Conservation (phyloP, 1,140 invertebrate species). For the Eubasilissa regina region DNA sequence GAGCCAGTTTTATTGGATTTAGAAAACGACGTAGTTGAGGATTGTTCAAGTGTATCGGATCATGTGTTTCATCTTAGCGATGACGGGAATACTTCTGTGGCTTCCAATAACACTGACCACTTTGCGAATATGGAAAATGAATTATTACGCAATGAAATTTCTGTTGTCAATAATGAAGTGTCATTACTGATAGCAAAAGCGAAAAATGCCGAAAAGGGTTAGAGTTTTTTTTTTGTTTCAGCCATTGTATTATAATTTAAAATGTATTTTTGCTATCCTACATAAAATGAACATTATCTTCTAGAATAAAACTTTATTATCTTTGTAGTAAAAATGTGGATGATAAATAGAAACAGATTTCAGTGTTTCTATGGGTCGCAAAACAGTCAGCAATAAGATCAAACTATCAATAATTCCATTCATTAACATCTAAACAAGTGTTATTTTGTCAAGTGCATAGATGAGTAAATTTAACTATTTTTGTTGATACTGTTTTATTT, state of each 20-base stretch:
- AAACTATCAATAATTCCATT: no score
- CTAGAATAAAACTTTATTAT: no score
- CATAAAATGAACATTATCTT: no score
- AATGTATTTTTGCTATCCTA: no score
- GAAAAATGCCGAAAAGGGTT: conserved; percentile 73
- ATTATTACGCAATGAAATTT: conserved; percentile 74
- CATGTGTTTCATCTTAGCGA: conserved; percentile 28
- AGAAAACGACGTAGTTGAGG: neutral
- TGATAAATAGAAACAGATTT: no score
- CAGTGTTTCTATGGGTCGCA: no score
- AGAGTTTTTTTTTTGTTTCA: conserved; percentile 45
- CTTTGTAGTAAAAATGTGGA: no score
- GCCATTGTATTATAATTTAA: neutral
- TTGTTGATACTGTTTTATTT: no score
- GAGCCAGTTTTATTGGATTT: conserved; percentile 18
- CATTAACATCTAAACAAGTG: no score
- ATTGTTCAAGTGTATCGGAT: neutral
- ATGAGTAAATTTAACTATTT: no score
- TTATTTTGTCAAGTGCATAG: no score
- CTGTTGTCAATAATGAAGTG: conserved; percentile 74
- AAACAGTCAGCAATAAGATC: no score
- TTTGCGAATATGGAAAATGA: conserved; percentile 61
- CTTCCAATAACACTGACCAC: conserved; percentile 23
- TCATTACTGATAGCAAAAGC: conserved; percentile 71
- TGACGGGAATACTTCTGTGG: conserved; percentile 21